These are phyloP conservation scores for Macrosoma leucophasiata DNA, from an alignment of 2,888 invertebrate species.

Conservation along the genomic window DNA sequence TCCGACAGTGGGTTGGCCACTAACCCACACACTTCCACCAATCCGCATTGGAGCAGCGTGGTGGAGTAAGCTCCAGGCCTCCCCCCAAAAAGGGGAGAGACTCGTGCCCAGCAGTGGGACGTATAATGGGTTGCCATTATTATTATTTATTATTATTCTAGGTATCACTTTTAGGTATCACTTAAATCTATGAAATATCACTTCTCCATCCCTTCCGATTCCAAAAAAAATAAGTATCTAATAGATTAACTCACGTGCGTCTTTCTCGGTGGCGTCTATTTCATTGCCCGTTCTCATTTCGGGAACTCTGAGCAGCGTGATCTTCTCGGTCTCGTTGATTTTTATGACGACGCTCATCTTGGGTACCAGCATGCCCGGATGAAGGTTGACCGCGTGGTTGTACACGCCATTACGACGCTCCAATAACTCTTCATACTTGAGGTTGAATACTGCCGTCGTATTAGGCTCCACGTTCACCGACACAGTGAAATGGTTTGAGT, in stretches of 20 bases:
- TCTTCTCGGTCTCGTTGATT: slow-evolving; percentile 78
- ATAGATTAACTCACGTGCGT: slow-evolving; percentile 66
- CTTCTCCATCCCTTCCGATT: background rate
- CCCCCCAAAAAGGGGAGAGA: no score
- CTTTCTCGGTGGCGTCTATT: slow-evolving; percentile 69
- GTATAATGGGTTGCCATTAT: no score
- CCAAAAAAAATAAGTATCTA: slow-evolving; percentile 12
- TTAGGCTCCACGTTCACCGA: slow-evolving; percentile 80
- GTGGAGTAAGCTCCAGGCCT: no score
- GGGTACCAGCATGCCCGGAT: slow-evolving; percentile 80
- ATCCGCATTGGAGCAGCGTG: no score
- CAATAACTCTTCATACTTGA: slow-evolving; percentile 84
- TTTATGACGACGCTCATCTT: slow-evolving; percentile 78
- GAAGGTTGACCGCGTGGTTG: slow-evolving; percentile 80
- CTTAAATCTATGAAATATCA: no score
- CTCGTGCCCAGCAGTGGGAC: no score
- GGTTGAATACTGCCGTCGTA: slow-evolving; percentile 79
- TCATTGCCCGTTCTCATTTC: slow-evolving; percentile 79
- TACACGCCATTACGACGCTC: slow-evolving; percentile 78
- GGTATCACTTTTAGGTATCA: no score
- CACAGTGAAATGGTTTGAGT: slow-evolving; percentile 82
- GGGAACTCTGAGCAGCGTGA: slow-evolving; percentile 77
- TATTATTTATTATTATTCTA: no score
- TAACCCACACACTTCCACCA: no score
- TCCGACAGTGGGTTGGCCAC: no score